Evolutionary conservation across 1,140 invertebrate species (phyloP).

Genomic region (Stenopsyche tienmushanensis): DNA sequence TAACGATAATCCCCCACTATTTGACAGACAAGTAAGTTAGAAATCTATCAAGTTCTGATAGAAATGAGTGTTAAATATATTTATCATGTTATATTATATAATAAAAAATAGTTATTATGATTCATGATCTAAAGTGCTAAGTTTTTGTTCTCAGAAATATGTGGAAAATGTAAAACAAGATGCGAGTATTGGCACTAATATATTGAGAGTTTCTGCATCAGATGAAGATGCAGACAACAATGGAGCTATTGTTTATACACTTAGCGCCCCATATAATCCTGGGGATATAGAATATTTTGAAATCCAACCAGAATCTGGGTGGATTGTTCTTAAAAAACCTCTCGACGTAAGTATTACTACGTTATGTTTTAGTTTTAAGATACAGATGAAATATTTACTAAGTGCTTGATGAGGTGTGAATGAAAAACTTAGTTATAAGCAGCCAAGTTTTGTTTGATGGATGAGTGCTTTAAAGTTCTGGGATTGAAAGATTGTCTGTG

Average conservation of each 20-base stretch:
- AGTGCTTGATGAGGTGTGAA: slow-evolving; percentile 48
- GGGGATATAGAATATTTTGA: slow-evolving; percentile 91
- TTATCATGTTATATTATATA: no score
- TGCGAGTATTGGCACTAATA: slow-evolving; percentile 92
- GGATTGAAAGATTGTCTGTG: slow-evolving; percentile 46
- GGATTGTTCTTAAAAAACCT: slow-evolving; percentile 92
- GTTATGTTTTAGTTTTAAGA: slow-evolving; percentile 8
- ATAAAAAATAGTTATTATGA: neutral
- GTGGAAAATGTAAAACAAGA: slow-evolving; percentile 96
- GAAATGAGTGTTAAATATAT: neutral
- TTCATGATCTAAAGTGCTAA: neutral
- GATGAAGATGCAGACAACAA: slow-evolving; percentile 96
- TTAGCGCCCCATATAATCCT: slow-evolving; percentile 82
- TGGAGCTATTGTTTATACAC: slow-evolving; percentile 88
- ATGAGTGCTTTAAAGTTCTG: slow-evolving; percentile 57
- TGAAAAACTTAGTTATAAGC: slow-evolving; percentile 47
- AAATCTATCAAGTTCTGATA: neutral
- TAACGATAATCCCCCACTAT: slow-evolving; percentile 91
- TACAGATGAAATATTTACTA: slow-evolving; percentile 30
- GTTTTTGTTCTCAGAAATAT: slow-evolving; percentile 75
- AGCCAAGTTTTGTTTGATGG: slow-evolving; percentile 51
- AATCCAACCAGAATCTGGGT: slow-evolving; percentile 93
- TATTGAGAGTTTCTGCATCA: slow-evolving; percentile 88
- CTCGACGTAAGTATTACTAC: slow-evolving; percentile 82
- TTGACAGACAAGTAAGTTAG: slow-evolving; percentile 82